These are phyloP conservation scores for Scolanthus callimorphus DNA, from an alignment of 92 coral and sea anemone species.

Conservation along the genomic window DNA sequence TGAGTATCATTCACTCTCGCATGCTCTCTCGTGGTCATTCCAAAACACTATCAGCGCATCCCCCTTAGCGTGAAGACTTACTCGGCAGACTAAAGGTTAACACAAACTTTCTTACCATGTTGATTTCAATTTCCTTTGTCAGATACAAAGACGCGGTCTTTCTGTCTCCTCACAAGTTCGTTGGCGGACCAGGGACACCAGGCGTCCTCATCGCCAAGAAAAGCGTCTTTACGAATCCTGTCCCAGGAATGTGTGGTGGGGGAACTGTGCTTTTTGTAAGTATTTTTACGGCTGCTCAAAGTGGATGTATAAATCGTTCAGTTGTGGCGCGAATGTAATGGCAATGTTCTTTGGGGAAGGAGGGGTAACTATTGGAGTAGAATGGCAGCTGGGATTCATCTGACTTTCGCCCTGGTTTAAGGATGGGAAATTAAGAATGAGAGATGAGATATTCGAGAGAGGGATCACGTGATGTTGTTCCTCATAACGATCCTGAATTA, in stretches of 20 bases:
- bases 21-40: too few species aligned
- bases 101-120: too few species aligned
- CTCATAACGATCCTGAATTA: too few species aligned
- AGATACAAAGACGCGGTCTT: constrained; percentile 80
- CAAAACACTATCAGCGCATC: too few species aligned
- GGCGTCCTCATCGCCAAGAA: constrained; percentile 80
- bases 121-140: neutral
- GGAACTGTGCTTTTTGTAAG: constrained; percentile 84
- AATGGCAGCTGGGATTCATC: neutral
- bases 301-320: neutral
- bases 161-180: constrained; percentile 83
- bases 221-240: constrained; percentile 57
- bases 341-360: neutral
- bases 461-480: too few species aligned
- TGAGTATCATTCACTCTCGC: too few species aligned
- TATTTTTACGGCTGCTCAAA: too few species aligned
- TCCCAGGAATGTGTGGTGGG: constrained; percentile 86
- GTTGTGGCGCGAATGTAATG: neutral
- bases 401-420: too few species aligned
- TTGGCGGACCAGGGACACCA: constrained; percentile 87
- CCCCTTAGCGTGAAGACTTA: too few species aligned
- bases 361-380: neutral
- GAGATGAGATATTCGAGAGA: too few species aligned
- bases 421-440: too few species aligned
- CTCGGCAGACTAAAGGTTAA: too few species aligned